Evolutionary conservation across 35 echinoderm and acorn worm genomes (phyloP).

Genomic region (Apostichopus californicus): DNA sequence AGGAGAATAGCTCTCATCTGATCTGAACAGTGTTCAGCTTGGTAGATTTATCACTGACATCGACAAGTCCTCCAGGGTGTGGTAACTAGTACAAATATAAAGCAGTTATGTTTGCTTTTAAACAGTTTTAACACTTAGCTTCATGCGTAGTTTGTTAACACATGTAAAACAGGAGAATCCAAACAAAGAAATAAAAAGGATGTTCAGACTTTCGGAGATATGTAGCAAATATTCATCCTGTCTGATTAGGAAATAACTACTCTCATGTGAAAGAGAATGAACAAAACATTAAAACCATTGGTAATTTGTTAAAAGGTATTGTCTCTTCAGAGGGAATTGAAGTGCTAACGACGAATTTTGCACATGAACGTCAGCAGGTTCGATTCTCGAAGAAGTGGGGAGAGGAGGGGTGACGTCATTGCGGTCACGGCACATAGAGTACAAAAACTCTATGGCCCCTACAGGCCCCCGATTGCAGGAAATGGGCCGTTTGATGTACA

Average conservation of each 20-base stretch:
- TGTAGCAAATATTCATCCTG: not conserved
- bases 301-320: not conserved
- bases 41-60: constrained; percentile 7
- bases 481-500: too few species aligned
- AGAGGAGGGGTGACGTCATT: too few species aligned
- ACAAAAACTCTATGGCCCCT: too few species aligned
- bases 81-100: constrained; percentile 3
- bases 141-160: not conserved
- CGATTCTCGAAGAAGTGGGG: too few species aligned
- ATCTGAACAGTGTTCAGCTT: constrained; percentile 52
- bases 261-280: constrained; percentile 28
- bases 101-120: constrained; percentile 16
- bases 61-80: constrained; percentile 12
- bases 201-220: too few species aligned
- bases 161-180: too few species aligned
- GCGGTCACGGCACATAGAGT: too few species aligned
- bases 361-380: too few species aligned
- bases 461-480: too few species aligned
- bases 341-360: too few species aligned
- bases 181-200: too few species aligned
- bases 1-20: constrained; percentile 54
- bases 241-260: constrained; percentile 50
- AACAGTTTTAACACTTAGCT: constrained; percentile 11
- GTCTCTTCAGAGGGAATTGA: too few species aligned
- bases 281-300: constrained; percentile 21